Conservation (phyloP, 2,113 vertebrate genomes). For the Potamarius usumacintae region DNA sequence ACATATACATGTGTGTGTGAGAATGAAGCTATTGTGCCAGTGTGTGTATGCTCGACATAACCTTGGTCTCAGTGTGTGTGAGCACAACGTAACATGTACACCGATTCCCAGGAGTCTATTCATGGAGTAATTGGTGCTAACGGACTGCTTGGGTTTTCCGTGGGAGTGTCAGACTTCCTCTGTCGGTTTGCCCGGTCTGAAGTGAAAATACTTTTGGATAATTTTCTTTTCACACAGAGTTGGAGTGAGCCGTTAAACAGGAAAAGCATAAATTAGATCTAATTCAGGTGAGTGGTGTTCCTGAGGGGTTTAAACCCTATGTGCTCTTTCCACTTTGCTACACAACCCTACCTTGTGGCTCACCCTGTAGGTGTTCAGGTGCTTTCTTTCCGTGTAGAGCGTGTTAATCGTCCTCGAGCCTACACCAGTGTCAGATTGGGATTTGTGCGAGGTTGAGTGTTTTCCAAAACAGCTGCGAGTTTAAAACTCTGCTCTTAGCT, state of each 20-base stretch:
- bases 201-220: not conserved
- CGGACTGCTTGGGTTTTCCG: conserved; percentile 67
- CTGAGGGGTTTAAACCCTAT: not conserved
- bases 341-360: not conserved
- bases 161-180: conserved; percentile 66
- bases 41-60: not conserved
- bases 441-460: not conserved
- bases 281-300: no score
- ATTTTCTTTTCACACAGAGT: not conserved
- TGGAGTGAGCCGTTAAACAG: not conserved
- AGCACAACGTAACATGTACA: conserved; percentile 45
- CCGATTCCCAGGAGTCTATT: conserved; percentile 70
- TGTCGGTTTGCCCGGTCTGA: not conserved
- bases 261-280: not conserved
- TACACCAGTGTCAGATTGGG: not conserved
- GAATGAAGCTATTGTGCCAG: conserved; percentile 10
- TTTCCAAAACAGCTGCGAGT: not conserved
- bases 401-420: not conserved
- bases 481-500: not conserved
- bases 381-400: not conserved
- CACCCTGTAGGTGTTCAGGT: not conserved
- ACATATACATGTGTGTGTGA: not conserved
- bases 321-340: not conserved
- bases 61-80: not conserved
- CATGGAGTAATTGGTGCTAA: conserved; percentile 73